A percentile compares a stretch with the other conserved stretches of the same genome.
Conservation (phyloP, 1,140 invertebrate species). For the Asbolus verrucosus region DNA sequence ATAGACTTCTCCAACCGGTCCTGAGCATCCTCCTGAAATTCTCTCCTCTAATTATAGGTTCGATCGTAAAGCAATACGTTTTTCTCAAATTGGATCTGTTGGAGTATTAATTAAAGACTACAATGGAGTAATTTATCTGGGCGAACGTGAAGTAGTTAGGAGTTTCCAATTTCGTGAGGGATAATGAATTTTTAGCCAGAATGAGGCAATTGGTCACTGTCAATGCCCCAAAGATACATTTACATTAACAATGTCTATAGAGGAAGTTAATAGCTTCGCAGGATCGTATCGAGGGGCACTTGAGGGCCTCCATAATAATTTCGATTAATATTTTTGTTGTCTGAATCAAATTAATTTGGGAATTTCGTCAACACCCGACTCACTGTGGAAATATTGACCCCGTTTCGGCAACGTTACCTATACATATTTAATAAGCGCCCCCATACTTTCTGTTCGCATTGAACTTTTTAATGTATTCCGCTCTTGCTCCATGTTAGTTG, state of each 20-base stretch:
- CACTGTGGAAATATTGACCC: slow-evolving; percentile 55
- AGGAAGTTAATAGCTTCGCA: slow-evolving; percentile 63
- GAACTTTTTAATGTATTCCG: slow-evolving; percentile 60
- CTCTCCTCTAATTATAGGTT: slow-evolving; percentile 38
- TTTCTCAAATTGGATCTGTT: slow-evolving; percentile 54
- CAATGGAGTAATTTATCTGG: slow-evolving; percentile 61
- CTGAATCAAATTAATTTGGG: slow-evolving; percentile 34
- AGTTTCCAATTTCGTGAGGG: slow-evolving; percentile 62
- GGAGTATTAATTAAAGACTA: slow-evolving; percentile 62
- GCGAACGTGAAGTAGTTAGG: slow-evolving; percentile 57
- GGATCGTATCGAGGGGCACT: slow-evolving; percentile 51
- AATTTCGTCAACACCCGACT: slow-evolving; percentile 24
- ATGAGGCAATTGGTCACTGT: slow-evolving; percentile 64
- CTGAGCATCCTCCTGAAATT: slow-evolving; percentile 2
- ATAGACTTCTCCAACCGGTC: slow-evolving; percentile 22
- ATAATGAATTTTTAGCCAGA: slow-evolving; percentile 64
- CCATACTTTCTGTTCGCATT: slow-evolving; percentile 51
- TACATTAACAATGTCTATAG: slow-evolving; percentile 64
- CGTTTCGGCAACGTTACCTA: slow-evolving; percentile 54
- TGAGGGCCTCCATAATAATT: slow-evolving; percentile 5
- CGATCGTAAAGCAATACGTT: slow-evolving; percentile 56
- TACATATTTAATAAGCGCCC: slow-evolving; percentile 53
- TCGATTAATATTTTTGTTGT: slow-evolving; percentile 34
- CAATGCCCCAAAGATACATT: slow-evolving; percentile 65
- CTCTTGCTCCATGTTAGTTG: slow-evolving; percentile 46